Base-by-base conservation (phyloP, 23 tunicate species). In the Styela clava region DNA sequence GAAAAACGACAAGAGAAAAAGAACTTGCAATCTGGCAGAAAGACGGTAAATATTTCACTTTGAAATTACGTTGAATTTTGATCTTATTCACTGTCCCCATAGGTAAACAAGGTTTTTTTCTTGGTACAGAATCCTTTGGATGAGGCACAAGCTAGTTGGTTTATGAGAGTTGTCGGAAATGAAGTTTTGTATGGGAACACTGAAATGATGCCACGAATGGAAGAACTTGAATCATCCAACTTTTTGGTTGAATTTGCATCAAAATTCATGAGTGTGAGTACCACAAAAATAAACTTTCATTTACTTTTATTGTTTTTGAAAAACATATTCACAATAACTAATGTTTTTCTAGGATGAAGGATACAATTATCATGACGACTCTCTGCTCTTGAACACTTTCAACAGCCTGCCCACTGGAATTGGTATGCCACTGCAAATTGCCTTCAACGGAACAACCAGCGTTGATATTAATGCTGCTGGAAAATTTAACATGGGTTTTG, bases 401-500 rank as follows among this genome's bases (percentile, higher is more conserved):
- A 83, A 84, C 33, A 78, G 79, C 5, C 68, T 93, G 23, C 93
- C 98, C 21, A 93, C 98, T 81, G 88, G 88, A 3, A 82, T 79
- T 78, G 98, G 98, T 76, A 78, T 93, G 34, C 98, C 98, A 21
- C 73, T 93, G 52, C 71, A 84, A 12, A 69, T 93, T 61, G 91
- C 89, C 24, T 85, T 93, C 37, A 93, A 93, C 61, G 98, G 98
- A 26, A 79, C 93, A 20, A 84, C 94, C 18, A 93, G 98, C 74
- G 64, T 93, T 81, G 98, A 93, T 62, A 84, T 93, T 31, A 65
- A 63, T 29, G 87, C 88, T 3, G 62, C 69, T 27, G 98, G 98
- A 21, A 36, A 36, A 31, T 74, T 93, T 64, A 81, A 93, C 81
- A 52, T 93, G 65, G 73, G 74, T 2, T 78, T 83, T 61, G 51